phyloP scores from a whole-genome alignment of 2,888 invertebrate genomes.

The Vesta saturnalis region DNA sequence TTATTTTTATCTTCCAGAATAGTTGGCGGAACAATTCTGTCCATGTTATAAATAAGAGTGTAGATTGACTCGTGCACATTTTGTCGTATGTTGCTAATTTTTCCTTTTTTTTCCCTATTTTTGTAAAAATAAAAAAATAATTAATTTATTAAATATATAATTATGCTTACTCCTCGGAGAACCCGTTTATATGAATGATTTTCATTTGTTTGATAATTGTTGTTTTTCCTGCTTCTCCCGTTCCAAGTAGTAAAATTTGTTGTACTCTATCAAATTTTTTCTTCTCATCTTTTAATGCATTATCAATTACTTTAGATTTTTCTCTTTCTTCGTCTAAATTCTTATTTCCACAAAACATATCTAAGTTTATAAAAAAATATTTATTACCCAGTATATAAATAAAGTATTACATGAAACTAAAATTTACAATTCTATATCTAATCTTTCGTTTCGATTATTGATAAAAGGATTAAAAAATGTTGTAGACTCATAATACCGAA shows the following conservation, averaged over 20 bases:
- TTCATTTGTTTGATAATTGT: conserved; percentile 90
- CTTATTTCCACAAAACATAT: conserved; percentile 25
- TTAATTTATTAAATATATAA: background rate
- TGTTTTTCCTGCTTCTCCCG: conserved; percentile 86
- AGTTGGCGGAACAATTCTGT: conserved; percentile 60
- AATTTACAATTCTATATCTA: conserved; percentile 11
- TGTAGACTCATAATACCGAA: too few species aligned
- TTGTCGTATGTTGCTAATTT: conserved; percentile 72
- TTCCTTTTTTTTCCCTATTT: conserved; percentile 73
- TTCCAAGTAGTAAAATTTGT: conserved; percentile 71
- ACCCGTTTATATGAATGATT: conserved; percentile 83
- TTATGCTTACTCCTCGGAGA: conserved; percentile 73
- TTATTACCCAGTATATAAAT: conserved; percentile 15
- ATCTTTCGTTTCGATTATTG: conserved; percentile 14
- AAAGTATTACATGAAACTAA: conserved; percentile 2
- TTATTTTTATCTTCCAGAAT: conserved; percentile 64
- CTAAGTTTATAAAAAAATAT: background rate
- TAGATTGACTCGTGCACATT: conserved; percentile 82
- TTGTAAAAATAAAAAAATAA: background rate
- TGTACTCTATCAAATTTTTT: conserved; percentile 57
- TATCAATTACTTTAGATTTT: conserved; percentile 39
- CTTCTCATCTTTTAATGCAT: conserved; percentile 47
- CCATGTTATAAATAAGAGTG: conserved; percentile 71
- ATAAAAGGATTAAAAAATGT: background rate
- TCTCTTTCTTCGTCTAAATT: conserved; percentile 1